Evolutionary conservation across 2,113 vertebrate species (phyloP).

Genomic region (Paramormyrops kingsleyae): DNA sequence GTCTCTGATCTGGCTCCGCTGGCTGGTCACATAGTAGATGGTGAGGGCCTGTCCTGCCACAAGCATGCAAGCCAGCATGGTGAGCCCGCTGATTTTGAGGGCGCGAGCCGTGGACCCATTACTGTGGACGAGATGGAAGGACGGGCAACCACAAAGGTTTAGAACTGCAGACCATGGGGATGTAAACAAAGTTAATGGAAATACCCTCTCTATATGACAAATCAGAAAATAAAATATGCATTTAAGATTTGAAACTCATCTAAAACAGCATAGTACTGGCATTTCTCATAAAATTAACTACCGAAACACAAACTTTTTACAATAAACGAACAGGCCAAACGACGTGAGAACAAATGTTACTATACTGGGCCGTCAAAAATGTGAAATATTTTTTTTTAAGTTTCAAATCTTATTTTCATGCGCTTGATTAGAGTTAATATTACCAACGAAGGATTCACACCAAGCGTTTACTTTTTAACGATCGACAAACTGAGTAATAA

Average conservation of each 20-base stretch:
- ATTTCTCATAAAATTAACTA: background rate
- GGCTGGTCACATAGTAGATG: conserved; percentile 71
- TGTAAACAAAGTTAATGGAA: background rate
- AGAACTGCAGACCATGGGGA: background rate
- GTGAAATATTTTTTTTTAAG: background rate
- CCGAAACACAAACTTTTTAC: background rate
- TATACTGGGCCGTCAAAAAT: background rate
- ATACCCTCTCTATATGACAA: background rate
- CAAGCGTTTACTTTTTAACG: background rate
- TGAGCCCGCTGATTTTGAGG: conserved; percentile 60
- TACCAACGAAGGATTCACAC: background rate
- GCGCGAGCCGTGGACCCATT: conserved; percentile 46
- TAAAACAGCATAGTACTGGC: background rate
- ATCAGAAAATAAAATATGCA: background rate
- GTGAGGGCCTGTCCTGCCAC: conserved; percentile 81
- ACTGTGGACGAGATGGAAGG: conserved; percentile 26
- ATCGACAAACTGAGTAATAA: background rate
- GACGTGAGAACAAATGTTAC: background rate
- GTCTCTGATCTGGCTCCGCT: conserved; percentile 67
- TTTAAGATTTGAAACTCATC: background rate
- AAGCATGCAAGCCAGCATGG: conserved; percentile 75
- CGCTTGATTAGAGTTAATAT: background rate
- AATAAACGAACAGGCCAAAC: background rate
- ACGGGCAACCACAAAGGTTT: background rate
- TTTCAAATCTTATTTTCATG: background rate